Conservation (phyloP, 2,113 vertebrate species). For the Poeciliopsis retropinna region DNA sequence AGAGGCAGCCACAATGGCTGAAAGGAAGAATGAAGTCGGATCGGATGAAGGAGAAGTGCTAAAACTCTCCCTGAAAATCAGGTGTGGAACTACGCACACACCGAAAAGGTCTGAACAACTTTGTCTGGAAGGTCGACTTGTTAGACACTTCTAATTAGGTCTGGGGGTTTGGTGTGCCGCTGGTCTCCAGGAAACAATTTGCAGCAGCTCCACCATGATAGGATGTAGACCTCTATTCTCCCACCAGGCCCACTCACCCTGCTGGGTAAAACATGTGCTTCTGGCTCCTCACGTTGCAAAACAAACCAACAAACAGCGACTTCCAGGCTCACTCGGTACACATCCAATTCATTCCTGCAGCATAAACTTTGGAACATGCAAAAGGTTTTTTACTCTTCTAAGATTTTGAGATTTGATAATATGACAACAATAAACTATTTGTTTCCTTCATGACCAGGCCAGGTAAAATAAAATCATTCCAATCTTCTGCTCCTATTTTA, state of each 20-base stretch:
- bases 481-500: no score
- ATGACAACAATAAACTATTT: not conserved
- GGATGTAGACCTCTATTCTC: slow-evolving; percentile 54
- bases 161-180: slow-evolving; percentile 56
- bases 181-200: slow-evolving; percentile 71
- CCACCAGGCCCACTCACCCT: slow-evolving; percentile 43
- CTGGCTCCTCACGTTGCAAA: slow-evolving; percentile 28
- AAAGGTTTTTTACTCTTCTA: not conserved
- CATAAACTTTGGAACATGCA: not conserved
- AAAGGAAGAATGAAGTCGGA: not conserved
- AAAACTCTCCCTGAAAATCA: slow-evolving; percentile 18
- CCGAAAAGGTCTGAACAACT: slow-evolving; percentile 16
- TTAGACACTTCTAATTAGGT: slow-evolving; percentile 63
- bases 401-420: not conserved
- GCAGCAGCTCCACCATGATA: slow-evolving; percentile 52
- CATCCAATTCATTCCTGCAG: slow-evolving; percentile 11
- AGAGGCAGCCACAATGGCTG: not conserved
- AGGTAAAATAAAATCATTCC: not conserved
- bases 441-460: not conserved
- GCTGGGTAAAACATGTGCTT: slow-evolving; percentile 43
- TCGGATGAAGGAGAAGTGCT: not conserved
- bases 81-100: slow-evolving; percentile 1
- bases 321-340: slow-evolving; percentile 21
- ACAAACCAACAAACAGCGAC: slow-evolving; percentile 30
- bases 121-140: slow-evolving; percentile 52